Conservation (phyloP, 2,113 vertebrate species). For the Danionella cerebrum region DNA sequence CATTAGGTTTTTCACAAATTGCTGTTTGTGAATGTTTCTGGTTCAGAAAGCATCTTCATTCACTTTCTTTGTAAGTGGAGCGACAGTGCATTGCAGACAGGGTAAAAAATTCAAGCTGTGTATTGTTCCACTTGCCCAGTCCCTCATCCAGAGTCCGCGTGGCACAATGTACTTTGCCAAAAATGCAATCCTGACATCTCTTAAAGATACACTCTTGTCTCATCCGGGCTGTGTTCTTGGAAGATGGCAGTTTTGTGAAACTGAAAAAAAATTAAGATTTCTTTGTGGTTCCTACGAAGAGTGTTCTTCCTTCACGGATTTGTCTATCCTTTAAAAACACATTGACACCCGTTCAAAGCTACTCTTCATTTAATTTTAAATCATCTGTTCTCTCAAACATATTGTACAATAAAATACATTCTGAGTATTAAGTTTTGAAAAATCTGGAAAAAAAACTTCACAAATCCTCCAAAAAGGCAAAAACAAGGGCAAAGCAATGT, state of each 20-base stretch:
- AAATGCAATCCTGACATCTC: neutral
- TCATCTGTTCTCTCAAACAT: too few species aligned
- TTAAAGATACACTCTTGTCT: neutral
- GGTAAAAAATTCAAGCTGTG: conserved; percentile 44
- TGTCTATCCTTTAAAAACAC: too few species aligned
- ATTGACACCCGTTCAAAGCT: too few species aligned
- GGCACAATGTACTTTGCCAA: conserved; percentile 11
- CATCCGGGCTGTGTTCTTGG: neutral
- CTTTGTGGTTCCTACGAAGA: neutral
- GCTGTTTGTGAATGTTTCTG: conserved; percentile 20
- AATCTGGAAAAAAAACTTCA: too few species aligned
- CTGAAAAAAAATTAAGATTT: neutral
- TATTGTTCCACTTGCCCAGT: conserved; percentile 47
- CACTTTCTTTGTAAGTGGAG: neutral
- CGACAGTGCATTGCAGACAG: neutral
- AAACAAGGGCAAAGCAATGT: too few species aligned
- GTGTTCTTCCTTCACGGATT: too few species aligned
- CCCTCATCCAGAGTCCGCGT: conserved; percentile 24
- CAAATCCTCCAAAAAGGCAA: too few species aligned
- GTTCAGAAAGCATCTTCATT: neutral
- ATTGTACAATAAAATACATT: too few species aligned
- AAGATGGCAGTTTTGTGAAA: conserved; percentile 13
- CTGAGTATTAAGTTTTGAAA: too few species aligned
- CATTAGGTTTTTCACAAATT: too few species aligned
- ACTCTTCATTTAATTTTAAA: too few species aligned